These are phyloP conservation scores for Luscinia megarhynchos DNA, from an alignment of 2,797 vertebrate species.

Conservation along the genomic window DNA sequence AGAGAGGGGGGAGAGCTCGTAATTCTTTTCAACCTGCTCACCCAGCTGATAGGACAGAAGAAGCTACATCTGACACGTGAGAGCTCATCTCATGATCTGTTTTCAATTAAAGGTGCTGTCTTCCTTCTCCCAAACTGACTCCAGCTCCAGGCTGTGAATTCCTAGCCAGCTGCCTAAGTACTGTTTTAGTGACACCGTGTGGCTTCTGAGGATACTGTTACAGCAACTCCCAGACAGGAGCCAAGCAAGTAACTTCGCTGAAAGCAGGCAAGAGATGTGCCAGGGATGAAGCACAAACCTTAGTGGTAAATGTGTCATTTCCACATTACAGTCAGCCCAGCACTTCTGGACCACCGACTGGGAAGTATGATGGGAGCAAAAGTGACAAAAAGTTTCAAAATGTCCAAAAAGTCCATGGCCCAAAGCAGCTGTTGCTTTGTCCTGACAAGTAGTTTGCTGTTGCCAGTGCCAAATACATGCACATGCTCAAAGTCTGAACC, in stretches of 20 bases:
- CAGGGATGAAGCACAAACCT: not conserved
- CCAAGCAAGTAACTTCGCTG: not conserved
- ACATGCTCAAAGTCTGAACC: not conserved
- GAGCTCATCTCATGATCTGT: not conserved
- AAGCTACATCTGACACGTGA: not conserved
- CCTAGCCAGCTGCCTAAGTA: not conserved
- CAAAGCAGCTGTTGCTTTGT: not conserved
- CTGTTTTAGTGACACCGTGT: slow-evolving; percentile 64
- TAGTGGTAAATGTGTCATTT: not conserved
- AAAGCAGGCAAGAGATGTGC: fast-evolving
- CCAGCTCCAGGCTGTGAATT: not conserved
- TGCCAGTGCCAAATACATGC: not conserved
- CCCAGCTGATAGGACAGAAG: not conserved
- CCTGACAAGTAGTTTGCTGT: not conserved
- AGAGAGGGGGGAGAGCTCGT: not conserved
- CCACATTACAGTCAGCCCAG: not conserved
- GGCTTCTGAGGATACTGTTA: slow-evolving; percentile 29
- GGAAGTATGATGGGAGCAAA: not conserved
- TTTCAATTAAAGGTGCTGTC: not conserved
- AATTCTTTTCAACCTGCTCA: not conserved
- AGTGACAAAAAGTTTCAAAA: not conserved
- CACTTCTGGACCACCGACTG: not conserved
- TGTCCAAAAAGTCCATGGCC: fast-evolving
- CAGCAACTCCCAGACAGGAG: not conserved
- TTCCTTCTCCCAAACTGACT: not conserved